A percentile compares a stretch with the other conserved stretches of the same genome.
Conservation (phyloP, 2,888 invertebrate genomes). For the Masnerella sp. region DNA sequence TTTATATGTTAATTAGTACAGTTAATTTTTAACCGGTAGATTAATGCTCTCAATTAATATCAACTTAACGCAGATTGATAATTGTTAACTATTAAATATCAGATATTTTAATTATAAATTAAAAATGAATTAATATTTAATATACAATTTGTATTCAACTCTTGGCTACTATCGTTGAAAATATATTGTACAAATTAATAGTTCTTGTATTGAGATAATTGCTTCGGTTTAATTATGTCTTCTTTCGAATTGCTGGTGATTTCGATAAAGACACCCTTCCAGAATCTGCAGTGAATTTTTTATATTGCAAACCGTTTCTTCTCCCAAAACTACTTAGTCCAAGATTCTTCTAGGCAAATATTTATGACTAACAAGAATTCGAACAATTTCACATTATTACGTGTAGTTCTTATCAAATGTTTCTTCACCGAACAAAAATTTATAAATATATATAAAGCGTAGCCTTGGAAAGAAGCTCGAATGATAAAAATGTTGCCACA, state of each 20-base stretch:
- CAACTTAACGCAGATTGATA: conserved; percentile 13
- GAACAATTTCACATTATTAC: not conserved
- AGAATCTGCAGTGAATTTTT: not conserved
- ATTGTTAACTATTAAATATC: conserved; percentile 25
- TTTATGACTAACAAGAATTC: not conserved
- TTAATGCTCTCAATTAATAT: conserved; percentile 25
- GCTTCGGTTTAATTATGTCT: too few species aligned
- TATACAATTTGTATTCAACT: conserved; percentile 11
- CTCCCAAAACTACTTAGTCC: not conserved
- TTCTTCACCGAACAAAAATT: not conserved
- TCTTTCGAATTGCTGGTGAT: not conserved
- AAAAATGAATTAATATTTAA: conserved; percentile 17
- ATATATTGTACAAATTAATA: conserved; percentile 18
- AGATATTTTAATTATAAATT: conserved; percentile 24
- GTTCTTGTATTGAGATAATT: conserved; percentile 7
- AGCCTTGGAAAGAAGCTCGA: not conserved
- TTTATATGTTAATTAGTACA: conserved; percentile 17
- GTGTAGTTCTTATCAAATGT: not conserved
- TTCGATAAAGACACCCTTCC: not conserved
- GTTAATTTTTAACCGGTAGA: conserved; percentile 14
- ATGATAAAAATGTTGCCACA: not conserved
- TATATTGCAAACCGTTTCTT: not conserved
- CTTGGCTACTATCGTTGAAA: conserved; percentile 3
- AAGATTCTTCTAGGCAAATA: too few species aligned
- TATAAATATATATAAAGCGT: not conserved